Evolutionary conservation across 1,140 invertebrate species (phyloP), one percentile per base, ranked within the genome.

Genomic region (Armadillidium nasatum): DNA sequence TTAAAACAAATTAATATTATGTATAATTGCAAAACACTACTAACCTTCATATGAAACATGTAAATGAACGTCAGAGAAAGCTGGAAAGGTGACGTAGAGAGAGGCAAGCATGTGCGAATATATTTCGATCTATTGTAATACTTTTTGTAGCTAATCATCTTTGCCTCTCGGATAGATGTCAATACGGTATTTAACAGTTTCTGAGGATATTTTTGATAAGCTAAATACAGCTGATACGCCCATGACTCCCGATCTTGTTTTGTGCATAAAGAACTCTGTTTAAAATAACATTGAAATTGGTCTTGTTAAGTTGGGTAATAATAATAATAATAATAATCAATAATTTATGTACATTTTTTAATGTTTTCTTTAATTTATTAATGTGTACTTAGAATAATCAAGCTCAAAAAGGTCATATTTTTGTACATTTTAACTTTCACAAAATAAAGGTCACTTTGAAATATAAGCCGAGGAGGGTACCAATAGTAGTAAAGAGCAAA

Each of bases 151-250:
- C 79, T 80, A 60, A 80, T 80, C 79, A 80, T 80, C 75, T 80
- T 76, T 67, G 75, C 75, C 19, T 78, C 72, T 11, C 79, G 72
- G 67, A 80, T 86, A 79, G 88, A 88, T 0, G 84, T 82, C 79
- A 92, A 87, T 0, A 88, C 89, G 0, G 84, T 84, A 68, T 87
- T 83, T 1, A 92, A 82, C 0, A 90, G 81, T 54, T 84, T 85
- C 74, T 92, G 90, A 0, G 89, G 87, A 84, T 90, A 92, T 77
- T 90, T 87, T 78, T 91, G 89, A 80, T 91, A 92, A 43, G 92
- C 87, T 79, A 88, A 87, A 77, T 90, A 91, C n/a, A 91, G 83
- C 46, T 91, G 89, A 80, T 89, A 88, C 0, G 87, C 87, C 85
- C 87, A 90, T 0, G 87, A 87, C 7, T 87, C 86, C 80, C 88